phyloP scores from a whole-genome alignment of 2,113 vertebrate species.

The Jaculus jaculus region DNA sequence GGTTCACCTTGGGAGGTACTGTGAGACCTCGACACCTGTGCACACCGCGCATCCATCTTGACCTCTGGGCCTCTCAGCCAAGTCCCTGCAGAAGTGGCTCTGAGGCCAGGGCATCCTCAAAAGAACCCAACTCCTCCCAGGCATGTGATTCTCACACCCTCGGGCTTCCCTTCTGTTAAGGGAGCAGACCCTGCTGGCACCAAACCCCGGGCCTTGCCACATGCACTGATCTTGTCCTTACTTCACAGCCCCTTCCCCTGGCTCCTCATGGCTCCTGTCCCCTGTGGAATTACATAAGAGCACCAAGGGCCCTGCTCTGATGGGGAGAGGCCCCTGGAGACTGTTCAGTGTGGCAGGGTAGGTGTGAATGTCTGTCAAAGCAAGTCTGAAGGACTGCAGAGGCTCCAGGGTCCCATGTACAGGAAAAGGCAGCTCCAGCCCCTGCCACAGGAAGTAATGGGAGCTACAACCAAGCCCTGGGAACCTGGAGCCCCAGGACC shows the following conservation, averaged over 20 bases:
- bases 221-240: neutral
- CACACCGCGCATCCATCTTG: fast-evolving
- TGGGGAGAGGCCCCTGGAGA: neutral
- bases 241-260: neutral
- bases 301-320: neutral
- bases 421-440: neutral
- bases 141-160: neutral
- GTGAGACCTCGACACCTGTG: neutral
- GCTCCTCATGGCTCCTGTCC: neutral
- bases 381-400: neutral
- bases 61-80: neutral
- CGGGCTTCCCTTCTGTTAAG: neutral
- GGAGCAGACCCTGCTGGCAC: neutral
- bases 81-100: neutral
- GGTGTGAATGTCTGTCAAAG: neutral
- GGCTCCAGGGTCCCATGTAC: neutral
- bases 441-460: neutral
- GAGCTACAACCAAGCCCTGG: neutral
- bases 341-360: neutral
- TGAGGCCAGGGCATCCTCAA: fast-evolving
- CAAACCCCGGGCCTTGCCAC: neutral
- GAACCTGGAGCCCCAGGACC: neutral
- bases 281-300: neutral
- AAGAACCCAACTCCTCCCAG: neutral
- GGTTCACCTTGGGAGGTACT: neutral